Evolutionary conservation across 1,140 invertebrate genomes (phyloP).

Genomic region (Apis florea): DNA sequence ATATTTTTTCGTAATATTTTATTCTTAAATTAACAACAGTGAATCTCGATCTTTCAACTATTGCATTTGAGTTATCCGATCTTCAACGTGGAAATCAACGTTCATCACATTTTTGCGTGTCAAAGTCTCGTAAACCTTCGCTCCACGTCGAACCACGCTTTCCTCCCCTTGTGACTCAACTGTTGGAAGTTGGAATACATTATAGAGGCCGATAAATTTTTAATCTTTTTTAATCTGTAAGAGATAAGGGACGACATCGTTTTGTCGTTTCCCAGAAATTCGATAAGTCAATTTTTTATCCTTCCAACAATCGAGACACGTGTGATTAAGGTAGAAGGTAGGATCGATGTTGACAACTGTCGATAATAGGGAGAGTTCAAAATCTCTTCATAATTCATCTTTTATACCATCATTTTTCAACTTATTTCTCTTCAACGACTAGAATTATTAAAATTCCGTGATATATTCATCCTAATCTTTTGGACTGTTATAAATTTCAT

Average conservation of each 20-base stretch:
- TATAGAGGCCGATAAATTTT: not conserved
- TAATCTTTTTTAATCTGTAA: not conserved
- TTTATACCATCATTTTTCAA: not conserved
- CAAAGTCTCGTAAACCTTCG: not conserved
- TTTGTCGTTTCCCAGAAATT: not conserved
- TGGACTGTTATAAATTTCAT: no score
- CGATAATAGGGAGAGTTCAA: no score
- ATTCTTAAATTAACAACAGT: no score
- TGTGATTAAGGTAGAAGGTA: not conserved
- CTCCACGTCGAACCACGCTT: not conserved
- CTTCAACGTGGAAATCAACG: not conserved
- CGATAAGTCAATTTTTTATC: not conserved
- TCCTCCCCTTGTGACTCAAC: not conserved
- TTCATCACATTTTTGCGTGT: not conserved
- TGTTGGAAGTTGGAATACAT: not conserved
- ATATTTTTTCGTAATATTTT: no score
- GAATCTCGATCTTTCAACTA: no score
- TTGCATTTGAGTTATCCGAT: no score
- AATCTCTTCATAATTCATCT: not conserved
- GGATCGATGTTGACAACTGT: not conserved
- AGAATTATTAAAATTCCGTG: no score
- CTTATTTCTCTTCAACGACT: no score
- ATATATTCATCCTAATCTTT: no score
- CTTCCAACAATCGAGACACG: not conserved
- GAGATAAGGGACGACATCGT: not conserved